Evolutionary conservation across 2,888 invertebrate species (phyloP), one percentile per base, ranked within the genome.

Genomic region (Drosophila melanosoma): DNA sequence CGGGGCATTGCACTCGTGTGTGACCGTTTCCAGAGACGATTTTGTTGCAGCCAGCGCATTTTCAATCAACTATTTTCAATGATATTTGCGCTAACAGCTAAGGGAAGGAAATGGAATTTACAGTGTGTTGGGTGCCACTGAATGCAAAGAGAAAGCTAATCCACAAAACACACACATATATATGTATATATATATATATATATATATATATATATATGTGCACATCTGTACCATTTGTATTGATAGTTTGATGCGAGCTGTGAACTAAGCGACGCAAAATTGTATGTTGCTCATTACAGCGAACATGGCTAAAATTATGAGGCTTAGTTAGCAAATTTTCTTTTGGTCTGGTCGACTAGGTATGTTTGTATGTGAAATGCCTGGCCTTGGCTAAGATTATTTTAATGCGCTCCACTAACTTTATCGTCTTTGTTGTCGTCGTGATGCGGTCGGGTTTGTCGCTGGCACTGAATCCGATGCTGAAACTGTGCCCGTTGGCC

Each of bases 381-480:
- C 61, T 65, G 63, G 76, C 72, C 79, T 65, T 57, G 75, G 51
- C 73, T 65, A 72, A 81, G 87, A 89, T 89, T 89, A 89, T 89
- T 83, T 89, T 81, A 83, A 83, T 83, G 73, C 83, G 89, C 83
- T 74, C 63, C 74, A 84, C 71, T 84, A 78, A 73, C 72, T 84
- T 81, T 77, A 82, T 79, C 84, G 76, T 84, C 87, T 79, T 84
- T 84, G 82, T 86, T 82, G 83, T 86, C 68, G 61, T 69, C 73
- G 68, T n/a, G n/a, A 51, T 71, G 61, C n/a, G 38, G 38, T 62
- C 58, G 48, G 59, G 57, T 45, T 63, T 36, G 58, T 45, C 7
- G 23, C 45, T 45, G 26, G 51, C 6, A 12, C 20, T 60, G 38
- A 11, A 10, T n/a, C 40, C 4, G 32, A 67, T 4, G 29, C 20